These are phyloP conservation scores for Lysandra bellargus DNA, from an alignment of 2,888 invertebrate species.

Conservation along the genomic window DNA sequence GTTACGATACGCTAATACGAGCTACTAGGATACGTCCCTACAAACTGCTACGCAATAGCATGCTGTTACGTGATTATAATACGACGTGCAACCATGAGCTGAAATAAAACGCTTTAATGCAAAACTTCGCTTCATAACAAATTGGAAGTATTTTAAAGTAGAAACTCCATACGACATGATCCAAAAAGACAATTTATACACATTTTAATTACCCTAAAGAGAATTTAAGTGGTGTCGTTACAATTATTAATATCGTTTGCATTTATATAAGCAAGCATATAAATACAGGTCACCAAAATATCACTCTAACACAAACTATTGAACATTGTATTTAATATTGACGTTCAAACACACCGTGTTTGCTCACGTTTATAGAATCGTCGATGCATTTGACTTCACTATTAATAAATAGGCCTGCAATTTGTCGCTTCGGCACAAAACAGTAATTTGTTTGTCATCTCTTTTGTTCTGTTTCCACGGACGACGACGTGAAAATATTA, in stretches of 20 bases:
- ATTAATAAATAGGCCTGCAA: slow-evolving; percentile 19
- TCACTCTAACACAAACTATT: slow-evolving; percentile 28
- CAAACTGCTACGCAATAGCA: background rate
- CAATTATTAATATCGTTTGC: background rate
- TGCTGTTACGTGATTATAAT: background rate
- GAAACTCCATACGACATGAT: too few species aligned
- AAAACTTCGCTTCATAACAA: too few species aligned
- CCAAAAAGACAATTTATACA: background rate
- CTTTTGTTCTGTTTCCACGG: background rate
- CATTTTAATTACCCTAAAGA: too few species aligned
- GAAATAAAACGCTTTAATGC: too few species aligned
- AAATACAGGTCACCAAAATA: slow-evolving; percentile 28
- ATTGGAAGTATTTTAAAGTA: too few species aligned
- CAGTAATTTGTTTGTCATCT: slow-evolving; percentile 1
- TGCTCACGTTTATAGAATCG: slow-evolving; percentile 34
- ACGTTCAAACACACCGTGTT: slow-evolving; percentile 31
- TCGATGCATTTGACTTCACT: slow-evolving; percentile 21
- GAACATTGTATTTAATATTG: slow-evolving; percentile 32
- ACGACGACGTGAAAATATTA: background rate
- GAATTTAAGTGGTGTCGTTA: background rate
- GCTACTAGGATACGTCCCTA: background rate
- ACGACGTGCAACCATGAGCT: too few species aligned
- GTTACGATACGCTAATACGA: too few species aligned
- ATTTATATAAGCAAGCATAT: background rate
- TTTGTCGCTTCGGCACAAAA: slow-evolving; percentile 5